Base-by-base conservation (phyloP, 1,140 invertebrate genomes). In the Homalodisca vitripennis region DNA sequence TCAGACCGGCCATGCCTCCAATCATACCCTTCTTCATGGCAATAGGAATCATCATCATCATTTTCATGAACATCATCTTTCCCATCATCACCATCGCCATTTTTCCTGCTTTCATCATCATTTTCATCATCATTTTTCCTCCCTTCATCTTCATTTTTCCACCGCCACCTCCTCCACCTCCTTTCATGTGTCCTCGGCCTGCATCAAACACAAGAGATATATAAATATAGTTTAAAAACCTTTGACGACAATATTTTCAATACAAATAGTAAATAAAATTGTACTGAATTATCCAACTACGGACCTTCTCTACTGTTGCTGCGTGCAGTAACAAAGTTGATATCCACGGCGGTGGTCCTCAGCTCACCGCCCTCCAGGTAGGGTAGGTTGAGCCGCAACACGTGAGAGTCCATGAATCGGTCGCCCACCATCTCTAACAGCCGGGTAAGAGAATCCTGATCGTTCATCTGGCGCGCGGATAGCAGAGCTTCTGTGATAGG, bases 341-440 rank as follows among this genome's bases (percentile, higher is more conserved):
- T 26, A 24, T 60, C 55, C 55, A 60, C 14, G 10, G 55, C 22
- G 6, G 22, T 30, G 24, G 29, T 13, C 10, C 22, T 6, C 24
- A 60, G 55, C 2, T 12, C 24, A 10, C 55, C 55, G 26, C 27
- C 27, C 55, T 60, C 55, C 24, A 60, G 27, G 14, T 22, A 27
- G 6, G 74, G 74, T 12, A 74, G 57, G 32, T 70, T 70, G 24
- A 75, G 29, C 13, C 73, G 55, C 17, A 75, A 30, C 12, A 75
- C 68, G 66, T 74, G 74, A 27, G 69, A 74, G 22, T 75, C 72
- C 65, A 75, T 72, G 68, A 74, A 75, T 3, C 65, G 26, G 46
- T 73, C 74, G 22, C 73, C 67, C 2, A 60, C 57, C 30, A 68
- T 20, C 32, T 75, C 74, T 31, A 75, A 67, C 1, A 75, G 55